Percentiles rank a stretch among this genome's conserved stretches.
phyloP scores from a whole-genome alignment of 2,113 vertebrate species.

The Trematomus loennbergii region DNA sequence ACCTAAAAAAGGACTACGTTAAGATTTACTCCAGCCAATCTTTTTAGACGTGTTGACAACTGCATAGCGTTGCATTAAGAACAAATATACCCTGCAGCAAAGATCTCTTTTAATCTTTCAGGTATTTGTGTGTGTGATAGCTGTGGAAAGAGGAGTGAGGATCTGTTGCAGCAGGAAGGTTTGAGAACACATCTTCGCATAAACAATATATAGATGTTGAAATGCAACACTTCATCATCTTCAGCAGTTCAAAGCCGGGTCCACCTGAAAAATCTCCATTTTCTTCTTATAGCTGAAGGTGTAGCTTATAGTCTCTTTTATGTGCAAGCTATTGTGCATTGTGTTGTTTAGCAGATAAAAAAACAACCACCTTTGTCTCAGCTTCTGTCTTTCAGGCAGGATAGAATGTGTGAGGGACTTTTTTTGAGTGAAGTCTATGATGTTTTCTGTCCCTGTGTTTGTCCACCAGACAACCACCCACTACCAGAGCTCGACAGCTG shows the following conservation, averaged over 20 bases:
- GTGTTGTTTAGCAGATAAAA: not conserved
- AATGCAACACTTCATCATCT: not conserved
- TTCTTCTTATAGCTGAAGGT: too few species aligned
- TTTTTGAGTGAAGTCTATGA: not conserved
- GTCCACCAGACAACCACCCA: constrained; percentile 86
- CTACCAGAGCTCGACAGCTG: constrained; percentile 85
- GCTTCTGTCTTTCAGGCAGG: not conserved
- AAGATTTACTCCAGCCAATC: not conserved
- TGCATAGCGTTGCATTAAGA: constrained; percentile 1
- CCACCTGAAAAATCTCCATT: not conserved
- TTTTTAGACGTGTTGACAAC: constrained; percentile 6
- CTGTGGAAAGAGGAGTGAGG: not conserved
- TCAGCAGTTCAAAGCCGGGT: not conserved
- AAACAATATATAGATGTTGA: constrained; percentile 1
- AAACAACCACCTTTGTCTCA: too few species aligned
- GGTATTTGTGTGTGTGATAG: not conserved
- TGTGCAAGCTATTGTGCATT: not conserved
- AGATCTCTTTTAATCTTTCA: not conserved
- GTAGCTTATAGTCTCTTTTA: not conserved
- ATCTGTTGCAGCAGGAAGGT: constrained; percentile 16
- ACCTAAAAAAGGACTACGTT: not conserved
- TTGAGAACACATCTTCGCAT: not conserved
- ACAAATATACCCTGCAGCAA: not conserved
- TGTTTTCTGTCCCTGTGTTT: constrained; percentile 2
- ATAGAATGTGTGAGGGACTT: not conserved